Percentiles rank a stretch among this genome's conserved stretches.
These are phyloP conservation scores for Idaea biselata DNA, from an alignment of 2,888 invertebrate species.

Conservation along the genomic window DNA sequence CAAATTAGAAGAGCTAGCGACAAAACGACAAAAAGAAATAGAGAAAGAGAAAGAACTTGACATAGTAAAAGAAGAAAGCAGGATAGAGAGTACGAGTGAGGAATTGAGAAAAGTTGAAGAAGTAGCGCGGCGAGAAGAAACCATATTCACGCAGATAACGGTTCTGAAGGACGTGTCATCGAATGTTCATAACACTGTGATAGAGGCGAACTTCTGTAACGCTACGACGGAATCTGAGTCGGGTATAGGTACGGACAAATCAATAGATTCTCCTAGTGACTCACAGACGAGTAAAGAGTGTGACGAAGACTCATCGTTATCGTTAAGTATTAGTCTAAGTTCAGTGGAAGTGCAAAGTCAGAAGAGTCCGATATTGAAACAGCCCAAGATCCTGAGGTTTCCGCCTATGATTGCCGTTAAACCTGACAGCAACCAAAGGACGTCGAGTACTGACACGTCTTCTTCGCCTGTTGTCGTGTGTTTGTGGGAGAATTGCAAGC, in stretches of 20 bases:
- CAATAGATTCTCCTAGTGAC: slow-evolving; percentile 73
- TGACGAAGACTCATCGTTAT: slow-evolving; percentile 72
- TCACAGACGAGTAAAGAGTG: slow-evolving; percentile 74
- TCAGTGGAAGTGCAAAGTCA: slow-evolving; percentile 67
- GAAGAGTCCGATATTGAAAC: slow-evolving; percentile 89
- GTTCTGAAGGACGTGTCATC: slow-evolving; percentile 72
- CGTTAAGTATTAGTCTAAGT: slow-evolving; percentile 68
- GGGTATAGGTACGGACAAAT: slow-evolving; percentile 74
- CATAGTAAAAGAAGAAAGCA: slow-evolving; percentile 30
- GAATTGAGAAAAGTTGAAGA: slow-evolving; percentile 60
- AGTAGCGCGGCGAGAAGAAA: slow-evolving; percentile 66
- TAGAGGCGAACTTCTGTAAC: slow-evolving; percentile 70
- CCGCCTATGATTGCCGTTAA: slow-evolving; percentile 80
- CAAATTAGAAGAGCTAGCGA: slow-evolving; percentile 52
- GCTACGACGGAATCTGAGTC: slow-evolving; percentile 72
- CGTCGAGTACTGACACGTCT: slow-evolving; percentile 68
- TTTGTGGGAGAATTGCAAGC: slow-evolving; percentile 91
- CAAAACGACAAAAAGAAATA: slow-evolving; percentile 32
- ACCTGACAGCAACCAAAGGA: slow-evolving; percentile 55
- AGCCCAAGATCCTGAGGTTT: slow-evolving; percentile 90
- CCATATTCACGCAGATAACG: slow-evolving; percentile 72
- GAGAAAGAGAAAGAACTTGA: slow-evolving; percentile 25
- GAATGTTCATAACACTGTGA: slow-evolving; percentile 66
- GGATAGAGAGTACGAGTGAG: slow-evolving; percentile 39
- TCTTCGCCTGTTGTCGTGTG: slow-evolving; percentile 82